A percentile compares a stretch with the other conserved stretches of the same genome.
These are phyloP conservation scores for Coelopa frigida DNA, from an alignment of 1,140 invertebrate species.

Conservation along the genomic window DNA sequence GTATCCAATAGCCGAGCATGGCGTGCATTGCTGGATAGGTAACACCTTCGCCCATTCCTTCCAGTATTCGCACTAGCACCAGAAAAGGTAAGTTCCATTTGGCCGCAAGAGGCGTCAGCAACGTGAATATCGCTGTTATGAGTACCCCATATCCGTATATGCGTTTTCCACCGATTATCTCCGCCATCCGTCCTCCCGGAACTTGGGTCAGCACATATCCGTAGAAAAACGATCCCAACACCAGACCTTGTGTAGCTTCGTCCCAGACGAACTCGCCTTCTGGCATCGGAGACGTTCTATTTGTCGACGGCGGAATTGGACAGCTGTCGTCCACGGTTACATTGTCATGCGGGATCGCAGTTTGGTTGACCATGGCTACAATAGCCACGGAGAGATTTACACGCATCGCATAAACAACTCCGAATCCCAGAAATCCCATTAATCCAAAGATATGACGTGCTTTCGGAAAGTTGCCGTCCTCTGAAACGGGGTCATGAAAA, in stretches of 20 bases:
- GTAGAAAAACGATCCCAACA: conserved; percentile 79
- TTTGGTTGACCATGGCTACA: conserved; percentile 86
- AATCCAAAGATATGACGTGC: conserved; percentile 68
- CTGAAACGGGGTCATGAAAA: conserved; percentile 1
- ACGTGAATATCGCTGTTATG: conserved; percentile 68
- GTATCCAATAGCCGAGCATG: conserved; percentile 75
- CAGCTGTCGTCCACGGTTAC: conserved; percentile 56
- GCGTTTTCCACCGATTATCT: conserved; percentile 70
- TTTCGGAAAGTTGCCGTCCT: conserved; percentile 45
- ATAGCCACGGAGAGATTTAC: conserved; percentile 91
- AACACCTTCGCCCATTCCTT: conserved; percentile 81
- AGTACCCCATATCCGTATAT: conserved; percentile 72
- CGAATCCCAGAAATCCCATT: conserved; percentile 71
- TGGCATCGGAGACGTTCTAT: conserved; percentile 51
- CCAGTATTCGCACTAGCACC: conserved; percentile 68
- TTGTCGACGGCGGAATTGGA: conserved; percentile 44
- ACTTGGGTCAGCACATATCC: conserved; percentile 83
- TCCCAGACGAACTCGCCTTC: conserved; percentile 72
- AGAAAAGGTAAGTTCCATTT: conserved; percentile 63
- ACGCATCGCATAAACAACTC: conserved; percentile 82
- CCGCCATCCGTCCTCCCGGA: conserved; percentile 74
- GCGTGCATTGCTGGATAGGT: conserved; percentile 78
- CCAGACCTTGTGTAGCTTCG: conserved; percentile 67
- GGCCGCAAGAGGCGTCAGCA: conserved; percentile 66
- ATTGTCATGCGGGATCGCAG: conserved; percentile 52